A percentile compares a stretch with the other conserved stretches of the same genome.
These are phyloP conservation scores for Aproaerema taeniolella DNA, from an alignment of 2,888 invertebrate genomes.

Conservation along the genomic window DNA sequence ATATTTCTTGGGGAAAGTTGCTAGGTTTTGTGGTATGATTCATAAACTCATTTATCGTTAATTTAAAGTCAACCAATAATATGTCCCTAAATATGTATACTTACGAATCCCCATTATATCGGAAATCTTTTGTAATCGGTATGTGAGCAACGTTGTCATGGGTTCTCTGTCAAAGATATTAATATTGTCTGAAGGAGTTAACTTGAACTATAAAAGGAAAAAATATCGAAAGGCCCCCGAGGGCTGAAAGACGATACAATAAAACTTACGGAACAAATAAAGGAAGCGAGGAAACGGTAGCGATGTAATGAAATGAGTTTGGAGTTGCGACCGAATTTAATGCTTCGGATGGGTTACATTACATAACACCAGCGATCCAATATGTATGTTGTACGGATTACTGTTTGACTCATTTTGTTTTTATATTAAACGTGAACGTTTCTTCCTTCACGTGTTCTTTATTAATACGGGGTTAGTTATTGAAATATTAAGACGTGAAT, in stretches of 20 bases:
- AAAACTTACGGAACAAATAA: slow-evolving; percentile 28
- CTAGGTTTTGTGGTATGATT: no score
- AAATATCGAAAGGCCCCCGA: not conserved
- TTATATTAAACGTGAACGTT: no score
- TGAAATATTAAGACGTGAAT: no score
- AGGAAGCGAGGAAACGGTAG: slow-evolving; percentile 22
- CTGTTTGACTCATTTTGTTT: no score
- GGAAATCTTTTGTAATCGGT: not conserved
- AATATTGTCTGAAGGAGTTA: not conserved
- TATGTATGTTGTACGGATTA: not conserved
- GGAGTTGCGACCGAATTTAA: slow-evolving; percentile 17
- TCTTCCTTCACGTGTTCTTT: no score
- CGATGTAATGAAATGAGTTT: slow-evolving; percentile 30
- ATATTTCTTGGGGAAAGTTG: no score
- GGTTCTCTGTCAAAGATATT: not conserved
- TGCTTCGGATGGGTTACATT: slow-evolving; percentile 1
- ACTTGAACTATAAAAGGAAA: not conserved
- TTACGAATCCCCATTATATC: no score
- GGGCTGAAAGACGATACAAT: slow-evolving; percentile 16
- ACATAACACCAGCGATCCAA: no score
- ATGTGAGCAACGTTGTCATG: not conserved
- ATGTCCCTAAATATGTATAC: no score
- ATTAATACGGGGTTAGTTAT: no score
- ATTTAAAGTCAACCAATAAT: no score
- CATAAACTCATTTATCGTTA: no score